These are phyloP conservation scores for Danio kyathit DNA, from an alignment of 2,797 vertebrate genomes.

Conservation along the genomic window DNA sequence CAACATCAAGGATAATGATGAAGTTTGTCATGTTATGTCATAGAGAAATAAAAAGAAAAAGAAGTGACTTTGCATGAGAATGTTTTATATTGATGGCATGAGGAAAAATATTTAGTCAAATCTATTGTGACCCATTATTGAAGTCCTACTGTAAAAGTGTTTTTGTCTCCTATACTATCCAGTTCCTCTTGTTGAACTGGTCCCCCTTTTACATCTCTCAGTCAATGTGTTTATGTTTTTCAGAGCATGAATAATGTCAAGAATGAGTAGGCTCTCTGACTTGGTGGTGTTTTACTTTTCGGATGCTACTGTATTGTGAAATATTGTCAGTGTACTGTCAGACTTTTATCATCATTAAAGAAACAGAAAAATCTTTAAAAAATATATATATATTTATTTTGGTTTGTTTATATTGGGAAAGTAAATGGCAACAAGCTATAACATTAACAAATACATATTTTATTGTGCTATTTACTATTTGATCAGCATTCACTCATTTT, in stretches of 20 bases:
- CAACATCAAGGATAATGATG: not conserved
- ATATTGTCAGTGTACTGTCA: not conserved
- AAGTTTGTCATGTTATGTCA: not conserved
- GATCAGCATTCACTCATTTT: not conserved
- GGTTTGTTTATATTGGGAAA: no score
- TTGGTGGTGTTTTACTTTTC: constrained; percentile 1
- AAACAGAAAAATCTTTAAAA: not conserved
- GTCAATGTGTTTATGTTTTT: constrained; percentile 21
- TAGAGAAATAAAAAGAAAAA: not conserved
- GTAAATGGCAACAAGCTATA: no score
- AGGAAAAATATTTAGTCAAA: not conserved
- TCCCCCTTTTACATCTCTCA: constrained; percentile 12
- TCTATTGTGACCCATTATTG: not conserved
- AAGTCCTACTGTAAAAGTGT: constrained; percentile 3
- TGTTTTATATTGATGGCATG: not conserved
- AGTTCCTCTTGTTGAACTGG: constrained; percentile 10
- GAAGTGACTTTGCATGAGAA: not conserved
- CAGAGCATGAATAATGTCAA: constrained; percentile 16
- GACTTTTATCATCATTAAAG: not conserved
- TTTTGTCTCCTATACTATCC: not conserved
- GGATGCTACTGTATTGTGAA: constrained; percentile 6
- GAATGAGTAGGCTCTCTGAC: constrained; percentile 6
- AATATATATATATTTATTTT: not conserved
- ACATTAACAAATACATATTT: not conserved
- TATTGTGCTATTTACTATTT: not conserved